A percentile compares a stretch with the other conserved stretches of the same genome.
phyloP scores from a whole-genome alignment of 2,797 vertebrate species.

The Telmatherina bonti region DNA sequence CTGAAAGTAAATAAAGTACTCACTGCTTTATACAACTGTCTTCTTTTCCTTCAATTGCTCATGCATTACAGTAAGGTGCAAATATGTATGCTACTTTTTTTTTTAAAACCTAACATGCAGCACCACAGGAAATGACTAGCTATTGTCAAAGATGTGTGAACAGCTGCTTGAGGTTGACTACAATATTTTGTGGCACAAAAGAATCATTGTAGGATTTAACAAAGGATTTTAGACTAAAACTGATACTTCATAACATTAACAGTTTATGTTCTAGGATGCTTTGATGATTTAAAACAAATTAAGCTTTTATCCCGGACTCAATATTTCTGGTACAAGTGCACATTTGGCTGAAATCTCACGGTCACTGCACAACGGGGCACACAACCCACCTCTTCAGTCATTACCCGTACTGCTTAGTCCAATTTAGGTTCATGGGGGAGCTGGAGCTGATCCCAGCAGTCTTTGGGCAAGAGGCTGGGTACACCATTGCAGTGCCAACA shows the following conservation, averaged over 20 bases:
- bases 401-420: too few species aligned
- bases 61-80: background rate
- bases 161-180: background rate
- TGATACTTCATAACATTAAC: background rate
- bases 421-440: too few species aligned
- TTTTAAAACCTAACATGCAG: background rate
- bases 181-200: background rate
- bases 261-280: background rate
- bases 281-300: too few species aligned
- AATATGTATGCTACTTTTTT: background rate
- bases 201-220: background rate
- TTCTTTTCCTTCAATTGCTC: constrained; percentile 2
- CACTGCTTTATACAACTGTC: constrained; percentile 73
- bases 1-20: constrained; percentile 88
- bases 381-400: background rate
- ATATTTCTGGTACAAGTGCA: background rate
- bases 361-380: background rate
- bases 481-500: too few species aligned
- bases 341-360: background rate
- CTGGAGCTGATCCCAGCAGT: too few species aligned
- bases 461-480: too few species aligned
- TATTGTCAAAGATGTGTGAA: constrained; percentile 19
- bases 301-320: background rate
- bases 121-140: constrained; percentile 32
- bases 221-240: background rate